Percentiles rank a stretch among this genome's conserved stretches.
These are phyloP conservation scores for Axis porcinus DNA, from an alignment of 2,113 vertebrate genomes.

Conservation along the genomic window DNA sequence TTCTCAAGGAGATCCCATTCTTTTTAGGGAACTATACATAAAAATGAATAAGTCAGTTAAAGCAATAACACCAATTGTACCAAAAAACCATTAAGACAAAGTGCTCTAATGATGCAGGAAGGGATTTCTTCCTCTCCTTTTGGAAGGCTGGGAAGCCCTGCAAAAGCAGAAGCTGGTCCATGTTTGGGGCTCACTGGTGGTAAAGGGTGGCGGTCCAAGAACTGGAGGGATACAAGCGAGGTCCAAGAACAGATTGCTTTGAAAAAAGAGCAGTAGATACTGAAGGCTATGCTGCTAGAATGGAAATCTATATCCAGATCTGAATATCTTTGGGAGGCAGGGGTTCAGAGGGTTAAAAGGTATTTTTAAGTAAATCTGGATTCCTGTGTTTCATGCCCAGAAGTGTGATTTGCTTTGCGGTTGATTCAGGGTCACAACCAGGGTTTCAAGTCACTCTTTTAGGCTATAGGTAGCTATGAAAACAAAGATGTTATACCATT, in stretches of 20 bases:
- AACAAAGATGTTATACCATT: not conserved
- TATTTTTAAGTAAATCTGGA: not conserved
- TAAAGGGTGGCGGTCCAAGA: not conserved
- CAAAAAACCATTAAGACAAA: not conserved
- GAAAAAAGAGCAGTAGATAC: not conserved
- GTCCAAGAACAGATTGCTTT: not conserved
- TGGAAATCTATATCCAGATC: not conserved
- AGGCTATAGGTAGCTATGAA: not conserved
- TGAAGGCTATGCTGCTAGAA: too few relatives aligned
- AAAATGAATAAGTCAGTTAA: not conserved
- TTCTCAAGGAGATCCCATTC: not conserved
- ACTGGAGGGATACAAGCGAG: fast-evolving
- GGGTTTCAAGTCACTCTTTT: not conserved
- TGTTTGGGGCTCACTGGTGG: not conserved
- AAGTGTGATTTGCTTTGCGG: not conserved
- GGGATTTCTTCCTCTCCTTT: not conserved
- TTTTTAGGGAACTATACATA: not conserved
- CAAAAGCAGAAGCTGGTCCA: not conserved
- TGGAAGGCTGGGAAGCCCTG: not conserved
- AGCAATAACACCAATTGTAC: not conserved
- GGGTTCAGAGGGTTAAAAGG: not conserved
- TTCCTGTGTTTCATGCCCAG: not conserved
- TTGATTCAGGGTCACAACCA: not conserved
- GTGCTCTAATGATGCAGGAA: not conserved
- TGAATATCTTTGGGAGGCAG: not conserved